Conservation (phyloP, 1,140 invertebrate species). For the Neuroterus valhalla region DNA sequence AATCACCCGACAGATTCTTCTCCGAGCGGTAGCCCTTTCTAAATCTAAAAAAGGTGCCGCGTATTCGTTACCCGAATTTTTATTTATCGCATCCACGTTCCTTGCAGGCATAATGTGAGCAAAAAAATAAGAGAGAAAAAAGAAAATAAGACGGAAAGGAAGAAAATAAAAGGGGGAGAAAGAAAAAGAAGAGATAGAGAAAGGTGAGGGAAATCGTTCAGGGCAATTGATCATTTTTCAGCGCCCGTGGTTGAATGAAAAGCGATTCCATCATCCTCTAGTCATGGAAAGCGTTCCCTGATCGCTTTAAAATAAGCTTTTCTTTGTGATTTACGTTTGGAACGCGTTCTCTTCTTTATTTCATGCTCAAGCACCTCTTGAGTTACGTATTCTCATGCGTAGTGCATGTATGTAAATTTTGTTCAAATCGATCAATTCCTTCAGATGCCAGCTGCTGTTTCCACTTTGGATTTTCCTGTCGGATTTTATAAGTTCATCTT, state of each 20-base stretch:
- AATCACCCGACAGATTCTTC: background rate
- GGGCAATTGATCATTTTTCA: constrained; percentile 60
- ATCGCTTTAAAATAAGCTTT: constrained; percentile 71
- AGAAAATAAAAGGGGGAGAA: constrained; percentile 11
- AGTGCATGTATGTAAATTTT: constrained; percentile 20
- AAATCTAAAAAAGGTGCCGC: background rate
- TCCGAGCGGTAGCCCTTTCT: background rate
- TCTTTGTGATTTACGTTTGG: constrained; percentile 66
- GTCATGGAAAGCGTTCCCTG: constrained; percentile 69
- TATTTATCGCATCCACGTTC: background rate
- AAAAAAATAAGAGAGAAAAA: constrained; percentile 31
- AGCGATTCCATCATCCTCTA: constrained; percentile 65
- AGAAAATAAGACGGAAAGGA: constrained; percentile 3
- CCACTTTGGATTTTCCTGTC: background rate
- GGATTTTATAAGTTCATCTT: background rate
- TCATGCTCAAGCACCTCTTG: constrained; percentile 53
- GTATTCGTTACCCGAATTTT: background rate
- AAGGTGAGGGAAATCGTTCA: constrained; percentile 46
- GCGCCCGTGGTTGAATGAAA: constrained; percentile 60
- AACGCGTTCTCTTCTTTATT: constrained; percentile 62
- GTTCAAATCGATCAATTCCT: constrained; percentile 9
- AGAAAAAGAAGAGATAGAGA: constrained; percentile 40
- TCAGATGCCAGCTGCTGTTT: constrained; percentile 1
- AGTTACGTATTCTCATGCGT: constrained; percentile 38
- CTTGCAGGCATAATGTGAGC: constrained; percentile 36